Percentiles rank a stretch among this genome's conserved stretches.
Evolutionary conservation across 2,797 vertebrate species (phyloP).

Genomic region (Triplophysa bombifrons): DNA sequence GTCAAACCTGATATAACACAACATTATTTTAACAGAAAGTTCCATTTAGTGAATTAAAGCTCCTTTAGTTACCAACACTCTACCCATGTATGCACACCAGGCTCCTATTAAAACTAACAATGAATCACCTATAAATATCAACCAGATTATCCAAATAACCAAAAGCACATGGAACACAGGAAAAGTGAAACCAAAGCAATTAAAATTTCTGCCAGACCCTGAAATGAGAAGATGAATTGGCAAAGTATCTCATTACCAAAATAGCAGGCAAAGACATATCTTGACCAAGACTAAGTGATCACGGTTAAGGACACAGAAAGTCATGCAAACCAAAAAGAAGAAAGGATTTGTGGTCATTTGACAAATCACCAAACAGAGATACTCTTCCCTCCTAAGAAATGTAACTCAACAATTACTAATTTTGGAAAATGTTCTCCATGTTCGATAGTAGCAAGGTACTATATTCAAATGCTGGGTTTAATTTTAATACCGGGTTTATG

Average conservation of each 20-base stretch:
- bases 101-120: constrained; percentile 1
- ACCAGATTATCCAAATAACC: constrained; percentile 12
- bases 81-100: neutral
- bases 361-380: constrained; percentile 4
- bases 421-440: neutral
- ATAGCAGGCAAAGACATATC: constrained; percentile 5
- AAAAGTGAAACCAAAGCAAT: constrained; percentile 21
- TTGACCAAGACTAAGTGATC: constrained; percentile 5
- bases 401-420: neutral
- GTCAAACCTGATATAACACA: neutral
- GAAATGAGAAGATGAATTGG: constrained; percentile 28
- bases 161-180: constrained; percentile 23
- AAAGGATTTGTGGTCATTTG: constrained; percentile 12
- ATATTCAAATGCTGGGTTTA: neutral
- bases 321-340: neutral
- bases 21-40: neutral
- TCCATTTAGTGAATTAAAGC: neutral
- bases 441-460: neutral
- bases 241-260: constrained; percentile 32
- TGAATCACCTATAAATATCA: constrained; percentile 9
- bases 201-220: constrained; percentile 14
- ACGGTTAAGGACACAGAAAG: neutral
- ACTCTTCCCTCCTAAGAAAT: neutral
- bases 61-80: neutral
- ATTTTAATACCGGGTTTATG: neutral